phyloP scores from a whole-genome alignment of 2,797 vertebrate genomes.

The Catamblyrhynchus diadema region DNA sequence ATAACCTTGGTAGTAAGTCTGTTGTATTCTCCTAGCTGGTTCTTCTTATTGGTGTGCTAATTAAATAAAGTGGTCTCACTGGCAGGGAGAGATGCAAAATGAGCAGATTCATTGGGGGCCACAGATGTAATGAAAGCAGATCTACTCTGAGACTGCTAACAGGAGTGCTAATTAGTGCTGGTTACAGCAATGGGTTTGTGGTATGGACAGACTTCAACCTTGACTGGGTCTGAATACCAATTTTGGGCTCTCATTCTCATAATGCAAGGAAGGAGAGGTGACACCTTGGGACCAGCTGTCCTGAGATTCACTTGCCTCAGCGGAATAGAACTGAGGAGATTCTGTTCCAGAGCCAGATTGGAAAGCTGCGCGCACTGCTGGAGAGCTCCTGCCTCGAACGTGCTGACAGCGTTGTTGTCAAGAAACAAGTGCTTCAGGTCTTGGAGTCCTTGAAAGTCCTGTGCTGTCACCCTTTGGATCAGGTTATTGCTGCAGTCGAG shows the following conservation, averaged over 20 bases:
- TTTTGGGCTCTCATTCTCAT: not conserved
- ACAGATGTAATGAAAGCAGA: not conserved
- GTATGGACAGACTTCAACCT: not conserved
- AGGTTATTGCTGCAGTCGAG: constrained; percentile 81
- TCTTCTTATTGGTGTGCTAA: not conserved
- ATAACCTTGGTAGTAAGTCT: not conserved
- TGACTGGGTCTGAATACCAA: not conserved
- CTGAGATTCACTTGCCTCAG: constrained; percentile 69
- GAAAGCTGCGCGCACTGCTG: constrained; percentile 76
- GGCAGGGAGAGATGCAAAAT: not conserved
- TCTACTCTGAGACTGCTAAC: not conserved
- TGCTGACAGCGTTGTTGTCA: constrained; percentile 78
- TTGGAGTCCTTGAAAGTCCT: constrained; percentile 75
- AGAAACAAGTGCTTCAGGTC: constrained; percentile 82
- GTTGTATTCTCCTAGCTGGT: not conserved
- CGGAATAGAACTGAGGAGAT: constrained; percentile 77
- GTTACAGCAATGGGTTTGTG: not conserved
- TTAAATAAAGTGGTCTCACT: constrained; percentile 10
- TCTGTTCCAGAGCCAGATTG: constrained; percentile 82
- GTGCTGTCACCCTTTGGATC: constrained; percentile 73
- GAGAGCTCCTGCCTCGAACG: constrained; percentile 78
- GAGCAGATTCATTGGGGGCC: not conserved
- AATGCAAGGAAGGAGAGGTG: not conserved
- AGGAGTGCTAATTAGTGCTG: not conserved
- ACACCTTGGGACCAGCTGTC: not conserved